A percentile compares a stretch with the other conserved stretches of the same genome.
phyloP scores from a whole-genome alignment of 2,113 vertebrate species.

The Callithrix jacchus region DNA sequence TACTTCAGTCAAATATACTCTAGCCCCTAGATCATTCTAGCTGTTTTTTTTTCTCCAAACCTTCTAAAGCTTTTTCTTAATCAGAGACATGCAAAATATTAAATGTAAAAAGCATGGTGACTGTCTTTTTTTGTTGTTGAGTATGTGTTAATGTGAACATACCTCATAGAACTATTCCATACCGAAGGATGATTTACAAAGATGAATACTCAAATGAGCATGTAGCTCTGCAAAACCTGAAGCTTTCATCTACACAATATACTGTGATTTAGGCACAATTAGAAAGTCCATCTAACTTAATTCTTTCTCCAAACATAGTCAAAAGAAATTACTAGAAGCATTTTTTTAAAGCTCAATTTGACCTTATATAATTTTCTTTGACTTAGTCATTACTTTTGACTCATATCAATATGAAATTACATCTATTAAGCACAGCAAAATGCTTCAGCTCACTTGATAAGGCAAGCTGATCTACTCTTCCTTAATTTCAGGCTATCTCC shows the following conservation, averaged over 20 bases:
- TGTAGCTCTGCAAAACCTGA: not conserved
- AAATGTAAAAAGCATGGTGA: not conserved
- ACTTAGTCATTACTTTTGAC: not conserved
- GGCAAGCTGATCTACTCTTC: not conserved
- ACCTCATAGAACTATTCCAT: not conserved
- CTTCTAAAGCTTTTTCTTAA: not conserved
- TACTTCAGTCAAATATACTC: not conserved
- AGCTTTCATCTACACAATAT: not conserved
- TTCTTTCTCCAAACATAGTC: not conserved
- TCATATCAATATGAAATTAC: not conserved
- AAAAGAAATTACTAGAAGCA: not conserved
- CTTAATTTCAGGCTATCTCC: not conserved
- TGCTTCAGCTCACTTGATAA: not conserved
- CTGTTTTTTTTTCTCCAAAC: not conserved
- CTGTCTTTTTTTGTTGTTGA: not conserved
- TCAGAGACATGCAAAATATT: not conserved
- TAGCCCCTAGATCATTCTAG: not conserved
- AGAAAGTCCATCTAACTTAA: not conserved
- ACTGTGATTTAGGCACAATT: not conserved
- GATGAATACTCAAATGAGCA: not conserved
- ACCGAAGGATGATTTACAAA: not conserved
- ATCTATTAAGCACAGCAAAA: not conserved
- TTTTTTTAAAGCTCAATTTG: constrained; percentile 6
- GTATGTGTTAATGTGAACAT: not conserved
- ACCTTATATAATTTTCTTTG: not conserved